Evolutionary conservation across 2,888 invertebrate species (phyloP), one percentile per base, ranked within the genome.

Genomic region (Ceraclea dissimilis): DNA sequence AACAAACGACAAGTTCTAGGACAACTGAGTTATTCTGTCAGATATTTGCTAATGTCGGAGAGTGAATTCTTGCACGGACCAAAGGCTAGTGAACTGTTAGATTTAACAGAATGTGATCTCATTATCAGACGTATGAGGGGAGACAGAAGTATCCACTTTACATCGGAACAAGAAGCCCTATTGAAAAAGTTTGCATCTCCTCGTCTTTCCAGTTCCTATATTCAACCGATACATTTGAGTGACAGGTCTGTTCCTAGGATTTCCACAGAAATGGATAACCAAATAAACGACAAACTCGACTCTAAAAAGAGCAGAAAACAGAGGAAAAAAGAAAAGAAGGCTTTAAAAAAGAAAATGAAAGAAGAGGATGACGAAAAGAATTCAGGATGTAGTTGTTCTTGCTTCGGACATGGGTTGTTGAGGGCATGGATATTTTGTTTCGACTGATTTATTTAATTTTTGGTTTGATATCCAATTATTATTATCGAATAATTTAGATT

Each of bases 21-120:
- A 0, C 77, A 75, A 59, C 69, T 79, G 17, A 72, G 83, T 20
- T 86, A 81, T 65, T 78, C 80, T 62, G 83, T 83, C 16, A 76
- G 87, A 8, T 88, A 86, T 65, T 75, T 86, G 59, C 69, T 85
- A 49, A 82, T 90, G 77, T 73, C 76, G 11, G 80, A 82, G 10
- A 79, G 78, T 51, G 84, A 85, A 60, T 82, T 89, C 66, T 68
- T 76, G 52, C 76, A 79, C 19, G 81, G 82, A 1, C 82, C 81
- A 16, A 62, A 75, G 48, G 71, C 64, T 0, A 62, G 74, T 54
- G 78, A 78, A 63, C 62, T 77, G 51, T 61, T 78, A 57, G 75
- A 76, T 64, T 76, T 77, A 2, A 71, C 75, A 66, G 76, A 78
- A 63, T 71, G 76, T 1, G 70, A 74, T 51, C 63, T 79, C 52